phyloP scores from a whole-genome alignment of 2,797 vertebrate species.

The Myoxocephalus aenaeus region DNA sequence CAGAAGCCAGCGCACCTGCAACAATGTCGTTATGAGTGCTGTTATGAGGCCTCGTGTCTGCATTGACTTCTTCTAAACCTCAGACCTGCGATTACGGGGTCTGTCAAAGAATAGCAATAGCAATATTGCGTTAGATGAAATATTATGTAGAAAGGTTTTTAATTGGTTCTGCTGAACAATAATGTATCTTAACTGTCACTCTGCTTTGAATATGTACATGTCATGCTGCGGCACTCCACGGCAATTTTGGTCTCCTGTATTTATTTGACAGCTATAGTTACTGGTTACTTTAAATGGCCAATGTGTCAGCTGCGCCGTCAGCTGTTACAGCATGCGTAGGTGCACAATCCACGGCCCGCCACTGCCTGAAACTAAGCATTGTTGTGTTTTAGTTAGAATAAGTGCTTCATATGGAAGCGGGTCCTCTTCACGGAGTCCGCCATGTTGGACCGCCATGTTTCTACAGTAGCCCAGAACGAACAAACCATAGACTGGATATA shows the following conservation, averaged over 20 bases:
- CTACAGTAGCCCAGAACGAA: too few relatives aligned
- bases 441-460: too few relatives aligned
- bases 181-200: conserved; percentile 15
- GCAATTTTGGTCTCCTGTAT: not conserved
- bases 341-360: too few relatives aligned
- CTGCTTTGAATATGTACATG: not conserved
- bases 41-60: not conserved
- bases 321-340: too few relatives aligned
- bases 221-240: not conserved
- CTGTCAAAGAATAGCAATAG: conserved; percentile 7
- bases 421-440: not conserved
- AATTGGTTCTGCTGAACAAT: conserved; percentile 22
- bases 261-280: not conserved
- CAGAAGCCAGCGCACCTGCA: not conserved
- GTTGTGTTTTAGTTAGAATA: not conserved
- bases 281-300: not conserved
- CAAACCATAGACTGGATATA: too few relatives aligned
- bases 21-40: not conserved
- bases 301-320: not conserved
- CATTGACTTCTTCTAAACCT: not conserved
- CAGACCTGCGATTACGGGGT: not conserved
- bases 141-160: not conserved
- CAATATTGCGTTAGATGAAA: not conserved
- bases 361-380: not conserved
- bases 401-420: not conserved